Base-by-base conservation (phyloP, 2,888 invertebrate genomes). In the Flabesymbios commensalis region DNA sequence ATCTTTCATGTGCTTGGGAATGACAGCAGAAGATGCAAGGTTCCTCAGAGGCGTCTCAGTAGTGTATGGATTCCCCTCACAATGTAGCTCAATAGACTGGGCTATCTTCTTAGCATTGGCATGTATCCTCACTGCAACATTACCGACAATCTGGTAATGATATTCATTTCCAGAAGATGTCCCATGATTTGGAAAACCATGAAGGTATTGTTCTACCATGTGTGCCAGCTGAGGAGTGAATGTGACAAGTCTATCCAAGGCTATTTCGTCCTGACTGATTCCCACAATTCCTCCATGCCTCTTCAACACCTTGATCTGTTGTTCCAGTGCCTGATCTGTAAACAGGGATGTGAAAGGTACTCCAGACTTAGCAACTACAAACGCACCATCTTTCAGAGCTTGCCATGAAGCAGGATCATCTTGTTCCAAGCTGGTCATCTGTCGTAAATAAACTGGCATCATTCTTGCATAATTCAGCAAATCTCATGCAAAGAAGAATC, bases 401-500 rank as follows among this genome's bases (percentile, higher is more conserved):
- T 45, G 10, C 22, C 22, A 19, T 19, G 45, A 17, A 22, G 7
- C 22, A 19, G 45, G 45, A 19, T 19, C 22, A 14, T 45, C 17
- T 45, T 14, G 10, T 19, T 45, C 7, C 17, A 45, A 22, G 7
- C 7, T 22, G 19, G 10, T 45, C 45, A 45, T 45, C 22, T 45
- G 45, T 22, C 17, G 17, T 10, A 45, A 19, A 48, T 54, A 47
- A 17, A 54, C 17, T 49, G 54, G 54, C 54, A 54, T 54, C 22
- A 54, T 45, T 19, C 54, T 45, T 17, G 45, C 45, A 45, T 45
- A 45, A 7, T 45, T 45, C 7, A 17, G 22, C 14, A 45, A 22
- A 45, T 45, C 45, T 17, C 22, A 7, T 19, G 45, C 45, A 45
- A 45, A 45, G 45, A 45, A 45, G 22, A n/a, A n/a, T n/a, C n/a